Base-by-base conservation (phyloP, 2,113 vertebrate genomes). In the Actinemys pallida region DNA sequence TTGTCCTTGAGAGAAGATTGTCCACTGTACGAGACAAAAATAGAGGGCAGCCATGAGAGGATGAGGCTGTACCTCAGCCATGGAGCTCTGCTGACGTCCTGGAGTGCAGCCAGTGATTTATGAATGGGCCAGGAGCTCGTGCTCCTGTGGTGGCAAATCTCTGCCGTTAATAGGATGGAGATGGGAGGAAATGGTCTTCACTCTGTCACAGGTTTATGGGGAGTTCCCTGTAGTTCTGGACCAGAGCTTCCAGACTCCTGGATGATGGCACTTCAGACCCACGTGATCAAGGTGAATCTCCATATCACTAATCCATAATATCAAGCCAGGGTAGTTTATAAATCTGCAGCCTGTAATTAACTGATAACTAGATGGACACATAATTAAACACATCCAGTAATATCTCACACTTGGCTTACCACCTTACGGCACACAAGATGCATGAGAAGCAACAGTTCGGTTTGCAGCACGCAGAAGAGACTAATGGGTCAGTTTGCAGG, bases 1-100 rank as follows among this genome's bases (percentile, higher is more conserved):
- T 95, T 94, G 97, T 97, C 97, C 97, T 98, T 97, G 97, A 97
- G 87, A 94, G 62, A 93, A 92, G 94, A 95, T 93, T 89, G 79
- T 84, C 88, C 84, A 92, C 81, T 88, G 81, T 92, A 95, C 83
- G 81, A 84, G 17, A 69, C 97, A 95, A 97, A 97, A 95, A 95
- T 96, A 97, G 90, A 87, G 42, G 52, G 88, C n/a, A 59, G 45
- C 50, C 75, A 53, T 3, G 6, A 49, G 54, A 90, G 16, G 29
- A 78, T n/a, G 52, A 27, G 49, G 85, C 69, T 75, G 22, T 87
- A 90, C 93, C 94, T 96, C 96, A 91, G 87, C 92, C 89, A 59
- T 5, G 35, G 52, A 92, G 81, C 87, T 96, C 86, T 83, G 81
- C 54, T 92, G 92, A 93, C 82, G 86, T 94, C 93, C 88, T 88